These are phyloP conservation scores for Arnoldichthys spilopterus DNA, from an alignment of 2,797 vertebrate genomes.

Conservation along the genomic window DNA sequence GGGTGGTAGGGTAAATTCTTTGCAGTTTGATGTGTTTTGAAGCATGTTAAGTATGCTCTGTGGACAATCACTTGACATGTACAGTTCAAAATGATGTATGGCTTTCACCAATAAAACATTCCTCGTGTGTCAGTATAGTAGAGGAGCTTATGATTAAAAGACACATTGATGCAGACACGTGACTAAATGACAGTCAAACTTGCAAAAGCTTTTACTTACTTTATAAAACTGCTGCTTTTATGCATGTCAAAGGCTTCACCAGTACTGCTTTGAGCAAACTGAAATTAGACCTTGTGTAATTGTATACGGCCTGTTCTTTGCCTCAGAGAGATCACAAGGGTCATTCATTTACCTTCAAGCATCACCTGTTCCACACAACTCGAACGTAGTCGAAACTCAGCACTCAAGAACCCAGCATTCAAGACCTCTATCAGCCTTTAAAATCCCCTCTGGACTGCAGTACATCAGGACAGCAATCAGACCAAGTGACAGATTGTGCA, in stretches of 20 bases:
- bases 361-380: conserved; percentile 28
- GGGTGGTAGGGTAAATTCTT: conserved; percentile 14
- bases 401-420: not conserved
- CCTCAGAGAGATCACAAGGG: conserved; percentile 3
- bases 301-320: not conserved
- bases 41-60: not conserved
- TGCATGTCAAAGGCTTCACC: conserved; percentile 18
- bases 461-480: not conserved
- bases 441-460: not conserved
- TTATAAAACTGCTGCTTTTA: not conserved
- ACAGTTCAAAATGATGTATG: not conserved
- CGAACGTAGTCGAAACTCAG: not conserved
- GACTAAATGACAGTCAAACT: not conserved
- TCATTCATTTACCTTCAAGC: conserved; percentile 10
- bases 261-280: conserved; percentile 29
- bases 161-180: not conserved
- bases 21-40: conserved; percentile 3
- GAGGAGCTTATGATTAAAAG: not conserved
- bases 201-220: conserved; percentile 16
- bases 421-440: not conserved
- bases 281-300: conserved; percentile 21
- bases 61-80: not conserved
- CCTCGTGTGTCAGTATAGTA: too few relatives aligned
- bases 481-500: conserved; percentile 5
- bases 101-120: not conserved